phyloP scores from a whole-genome alignment of 2,888 invertebrate species.

The Orthosia gothica region DNA sequence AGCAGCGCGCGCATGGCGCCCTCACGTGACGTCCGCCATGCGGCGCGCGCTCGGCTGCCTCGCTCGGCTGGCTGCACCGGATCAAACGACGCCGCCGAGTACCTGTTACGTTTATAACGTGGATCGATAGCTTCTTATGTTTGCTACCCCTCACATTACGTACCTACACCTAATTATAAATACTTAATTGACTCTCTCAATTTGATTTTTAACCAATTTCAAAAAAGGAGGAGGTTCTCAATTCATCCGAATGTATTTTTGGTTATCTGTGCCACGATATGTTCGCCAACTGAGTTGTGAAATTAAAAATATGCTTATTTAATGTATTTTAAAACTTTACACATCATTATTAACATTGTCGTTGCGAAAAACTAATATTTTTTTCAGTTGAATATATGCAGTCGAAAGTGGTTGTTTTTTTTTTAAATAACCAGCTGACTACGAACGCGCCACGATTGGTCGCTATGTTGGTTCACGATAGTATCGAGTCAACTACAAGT shows the following conservation, averaged over 20 bases:
- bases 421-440: too few relatives aligned
- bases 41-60: slow-evolving; percentile 68
- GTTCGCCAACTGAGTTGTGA: not conserved
- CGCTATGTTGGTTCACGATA: too few relatives aligned
- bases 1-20: slow-evolving; percentile 80
- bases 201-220: not conserved
- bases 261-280: not conserved
- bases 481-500: too few relatives aligned
- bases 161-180: not conserved
- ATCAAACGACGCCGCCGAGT: slow-evolving; percentile 72
- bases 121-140: slow-evolving; percentile 39
- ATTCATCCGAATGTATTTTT: not conserved
- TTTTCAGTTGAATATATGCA: too few relatives aligned
- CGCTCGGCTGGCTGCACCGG: slow-evolving; percentile 73
- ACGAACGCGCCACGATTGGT: too few relatives aligned
- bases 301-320: too few relatives aligned
- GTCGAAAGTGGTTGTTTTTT: too few relatives aligned
- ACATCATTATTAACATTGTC: too few relatives aligned
- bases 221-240: not conserved
- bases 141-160: not conserved
- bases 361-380: too few relatives aligned
- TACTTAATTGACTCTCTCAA: not conserved
- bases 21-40: slow-evolving; percentile 71
- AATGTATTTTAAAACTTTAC: too few relatives aligned
- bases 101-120: slow-evolving; percentile 52